phyloP scores from a whole-genome alignment of 2,888 invertebrate species.

The Tipula confusa region DNA sequence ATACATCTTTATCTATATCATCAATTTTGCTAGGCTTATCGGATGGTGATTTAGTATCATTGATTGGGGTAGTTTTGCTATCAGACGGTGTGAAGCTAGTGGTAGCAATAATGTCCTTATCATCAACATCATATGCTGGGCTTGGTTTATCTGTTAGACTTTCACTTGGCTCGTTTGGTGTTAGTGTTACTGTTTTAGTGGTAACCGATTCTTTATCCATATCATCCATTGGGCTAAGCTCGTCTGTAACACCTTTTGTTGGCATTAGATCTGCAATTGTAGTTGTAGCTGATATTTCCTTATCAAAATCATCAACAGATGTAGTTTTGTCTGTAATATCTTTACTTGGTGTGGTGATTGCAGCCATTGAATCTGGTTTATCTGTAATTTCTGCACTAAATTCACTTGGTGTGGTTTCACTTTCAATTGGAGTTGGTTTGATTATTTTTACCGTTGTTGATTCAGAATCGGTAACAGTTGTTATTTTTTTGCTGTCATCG shows the following conservation, averaged over 20 bases:
- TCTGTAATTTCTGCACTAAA: not conserved
- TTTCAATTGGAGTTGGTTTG: not conserved
- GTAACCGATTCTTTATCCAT: not conserved
- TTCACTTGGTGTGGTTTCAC: constrained; percentile 32
- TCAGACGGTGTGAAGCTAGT: not conserved
- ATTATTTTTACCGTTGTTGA: constrained; percentile 32
- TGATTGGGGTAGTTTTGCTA: not conserved
- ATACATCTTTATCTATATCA: not conserved
- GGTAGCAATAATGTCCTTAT: constrained; percentile 29
- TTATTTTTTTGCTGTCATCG: constrained; percentile 30
- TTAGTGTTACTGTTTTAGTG: constrained; percentile 32
- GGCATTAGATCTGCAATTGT: constrained; percentile 29
- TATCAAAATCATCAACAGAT: constrained; percentile 31
- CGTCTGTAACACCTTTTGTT: constrained; percentile 29
- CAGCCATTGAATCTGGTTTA: not conserved
- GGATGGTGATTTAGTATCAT: not conserved
- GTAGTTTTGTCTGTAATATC: constrained; percentile 32
- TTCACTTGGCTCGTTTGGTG: constrained; percentile 32
- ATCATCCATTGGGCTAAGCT: not conserved
- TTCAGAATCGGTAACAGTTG: constrained; percentile 26
- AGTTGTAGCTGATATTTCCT: constrained; percentile 33
- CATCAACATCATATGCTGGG: constrained; percentile 29
- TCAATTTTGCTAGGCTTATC: not conserved
- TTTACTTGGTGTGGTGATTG: constrained; percentile 28
- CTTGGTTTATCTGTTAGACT: constrained; percentile 29